Evolutionary conservation across 2,113 vertebrate species (phyloP).

Genomic region (Pleuronectes platessa): DNA sequence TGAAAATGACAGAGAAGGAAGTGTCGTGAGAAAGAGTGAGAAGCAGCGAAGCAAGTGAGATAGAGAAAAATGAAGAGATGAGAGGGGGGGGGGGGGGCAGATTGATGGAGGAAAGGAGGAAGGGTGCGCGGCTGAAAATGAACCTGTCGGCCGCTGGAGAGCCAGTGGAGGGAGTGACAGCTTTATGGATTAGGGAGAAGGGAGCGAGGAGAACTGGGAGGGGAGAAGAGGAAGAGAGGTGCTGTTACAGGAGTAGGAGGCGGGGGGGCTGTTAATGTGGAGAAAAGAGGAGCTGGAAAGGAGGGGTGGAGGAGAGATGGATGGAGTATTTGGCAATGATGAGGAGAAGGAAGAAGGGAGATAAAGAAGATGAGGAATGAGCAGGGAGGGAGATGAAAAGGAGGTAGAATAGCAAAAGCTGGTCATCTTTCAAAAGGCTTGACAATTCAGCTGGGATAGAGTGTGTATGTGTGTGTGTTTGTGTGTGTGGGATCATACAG

Average conservation of each 20-base stretch:
- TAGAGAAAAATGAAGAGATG: constrained; percentile 49
- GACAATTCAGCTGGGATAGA: constrained; percentile 27
- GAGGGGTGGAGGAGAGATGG: background rate
- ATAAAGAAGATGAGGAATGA: background rate
- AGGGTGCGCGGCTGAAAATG: constrained; percentile 61
- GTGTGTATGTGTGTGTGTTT: too few species aligned
- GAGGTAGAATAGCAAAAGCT: constrained; percentile 40
- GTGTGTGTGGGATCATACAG: too few species aligned
- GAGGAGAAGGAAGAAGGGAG: background rate
- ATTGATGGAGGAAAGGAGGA: constrained; percentile 57
- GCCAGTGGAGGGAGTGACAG: constrained; percentile 72
- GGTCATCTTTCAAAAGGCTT: constrained; percentile 42
- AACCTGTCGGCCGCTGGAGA: constrained; percentile 64
- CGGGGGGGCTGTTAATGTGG: constrained; percentile 9
- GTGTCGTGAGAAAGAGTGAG: constrained; percentile 38
- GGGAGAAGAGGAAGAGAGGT: background rate
- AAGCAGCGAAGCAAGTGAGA: constrained; percentile 49
- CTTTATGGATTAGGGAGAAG: constrained; percentile 60
- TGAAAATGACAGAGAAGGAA: constrained; percentile 57
- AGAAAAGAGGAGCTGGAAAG: background rate
- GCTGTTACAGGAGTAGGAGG: background rate
- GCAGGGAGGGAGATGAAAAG: background rate
- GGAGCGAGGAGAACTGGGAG: background rate
- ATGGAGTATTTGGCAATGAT: constrained; percentile 18
- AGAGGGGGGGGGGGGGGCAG: constrained; percentile 23